Percentiles rank a stretch among this genome's conserved stretches.
Conservation (phyloP, 2,113 vertebrate species). For the Seriola quinqueradiata region DNA sequence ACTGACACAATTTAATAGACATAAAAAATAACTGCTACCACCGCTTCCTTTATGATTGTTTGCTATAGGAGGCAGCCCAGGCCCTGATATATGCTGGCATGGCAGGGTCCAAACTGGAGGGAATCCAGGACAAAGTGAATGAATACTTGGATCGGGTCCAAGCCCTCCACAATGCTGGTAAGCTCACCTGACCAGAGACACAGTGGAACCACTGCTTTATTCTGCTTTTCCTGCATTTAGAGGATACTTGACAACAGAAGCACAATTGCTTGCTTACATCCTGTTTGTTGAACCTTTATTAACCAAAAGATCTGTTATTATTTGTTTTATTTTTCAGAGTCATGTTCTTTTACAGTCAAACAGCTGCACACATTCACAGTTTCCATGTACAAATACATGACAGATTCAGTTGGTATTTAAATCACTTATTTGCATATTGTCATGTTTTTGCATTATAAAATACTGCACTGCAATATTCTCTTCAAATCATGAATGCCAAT, state of each 20-base stretch:
- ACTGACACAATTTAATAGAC: neutral
- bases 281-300: too few species aligned
- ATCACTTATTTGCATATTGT: neutral
- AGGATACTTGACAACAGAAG: neutral
- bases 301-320: too few species aligned
- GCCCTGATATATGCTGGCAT: slow-evolving; percentile 97
- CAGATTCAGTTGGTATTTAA: neutral
- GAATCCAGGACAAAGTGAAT: slow-evolving; percentile 95
- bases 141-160: slow-evolving; percentile 97
- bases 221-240: neutral
- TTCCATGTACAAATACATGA: neutral
- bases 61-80: slow-evolving; percentile 90
- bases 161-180: slow-evolving; percentile 93
- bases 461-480: too few species aligned
- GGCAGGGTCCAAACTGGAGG: slow-evolving; percentile 96
- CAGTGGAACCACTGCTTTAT: neutral
- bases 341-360: too few species aligned
- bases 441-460: too few species aligned
- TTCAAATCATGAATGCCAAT: neutral
- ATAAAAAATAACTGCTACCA: too few species aligned
- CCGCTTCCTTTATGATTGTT: neutral
- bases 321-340: too few species aligned
- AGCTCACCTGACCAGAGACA: slow-evolving; percentile 12
- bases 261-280: too few species aligned
- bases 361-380: neutral